Percentiles rank a stretch among this genome's conserved stretches.
phyloP scores from a whole-genome alignment of 2,888 invertebrate genomes.

The Ischnura elegans region DNA sequence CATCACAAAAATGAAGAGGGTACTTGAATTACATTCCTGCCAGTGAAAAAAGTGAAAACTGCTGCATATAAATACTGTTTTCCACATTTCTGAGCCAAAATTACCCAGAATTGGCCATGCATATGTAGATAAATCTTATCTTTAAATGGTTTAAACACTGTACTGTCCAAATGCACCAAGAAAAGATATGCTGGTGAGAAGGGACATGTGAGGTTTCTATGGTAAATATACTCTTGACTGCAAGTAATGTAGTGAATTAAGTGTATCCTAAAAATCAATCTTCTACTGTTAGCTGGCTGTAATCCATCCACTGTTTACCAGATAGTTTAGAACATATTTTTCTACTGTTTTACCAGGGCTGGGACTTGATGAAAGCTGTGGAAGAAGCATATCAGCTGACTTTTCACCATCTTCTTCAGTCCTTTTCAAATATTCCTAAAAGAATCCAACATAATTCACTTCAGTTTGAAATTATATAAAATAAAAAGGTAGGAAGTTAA shows the following conservation, averaged over 20 bases:
- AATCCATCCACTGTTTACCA: slow-evolving; percentile 81
- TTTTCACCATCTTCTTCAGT: slow-evolving; percentile 72
- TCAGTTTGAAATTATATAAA: no score
- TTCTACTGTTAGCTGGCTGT: slow-evolving; percentile 74
- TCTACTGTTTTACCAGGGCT: slow-evolving; percentile 73
- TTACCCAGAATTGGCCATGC: not conserved
- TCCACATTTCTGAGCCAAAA: not conserved
- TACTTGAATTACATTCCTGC: not conserved
- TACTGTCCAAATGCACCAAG: not conserved
- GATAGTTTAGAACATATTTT: slow-evolving; percentile 80
- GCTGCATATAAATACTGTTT: not conserved
- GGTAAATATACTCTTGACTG: not conserved
- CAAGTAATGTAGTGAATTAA: not conserved
- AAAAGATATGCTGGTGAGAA: not conserved
- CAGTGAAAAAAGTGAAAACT: not conserved
- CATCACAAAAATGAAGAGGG: not conserved
- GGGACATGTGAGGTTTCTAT: slow-evolving; percentile 13
- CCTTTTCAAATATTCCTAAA: slow-evolving; percentile 77
- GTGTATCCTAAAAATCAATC: slow-evolving; percentile 13
- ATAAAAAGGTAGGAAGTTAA: no score
- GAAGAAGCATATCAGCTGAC: slow-evolving; percentile 77
- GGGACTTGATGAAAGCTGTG: slow-evolving; percentile 77
- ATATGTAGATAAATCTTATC: slow-evolving; percentile 11
- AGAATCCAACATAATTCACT: slow-evolving; percentile 66
- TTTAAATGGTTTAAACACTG: not conserved